Percentiles rank a stretch among this genome's conserved stretches.
These are phyloP conservation scores for Todiramphus saurophagus DNA, from an alignment of 2,113 vertebrate species.

Conservation along the genomic window DNA sequence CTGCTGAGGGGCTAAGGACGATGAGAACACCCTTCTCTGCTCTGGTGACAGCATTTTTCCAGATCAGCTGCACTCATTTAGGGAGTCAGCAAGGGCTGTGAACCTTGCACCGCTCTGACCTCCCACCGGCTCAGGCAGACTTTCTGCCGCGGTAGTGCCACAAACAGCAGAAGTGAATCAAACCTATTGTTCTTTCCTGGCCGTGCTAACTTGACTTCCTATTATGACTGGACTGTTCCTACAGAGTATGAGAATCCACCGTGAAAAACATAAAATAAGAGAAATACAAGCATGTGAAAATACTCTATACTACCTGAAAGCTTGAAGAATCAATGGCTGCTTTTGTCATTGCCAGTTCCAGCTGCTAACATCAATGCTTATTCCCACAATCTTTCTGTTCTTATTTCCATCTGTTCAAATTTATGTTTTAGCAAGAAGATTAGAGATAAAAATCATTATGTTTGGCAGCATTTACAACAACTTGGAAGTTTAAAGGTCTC, in stretches of 20 bases:
- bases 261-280: neutral
- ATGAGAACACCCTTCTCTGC: conserved; percentile 2
- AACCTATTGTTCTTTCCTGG: conserved; percentile 57
- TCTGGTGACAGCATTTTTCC: neutral
- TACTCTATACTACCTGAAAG: neutral
- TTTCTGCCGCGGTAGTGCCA: neutral
- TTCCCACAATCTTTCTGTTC: neutral
- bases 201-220: conserved; percentile 49
- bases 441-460: neutral
- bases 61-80: conserved; percentile 31
- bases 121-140: neutral
- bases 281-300: neutral
- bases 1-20: conserved; percentile 23
- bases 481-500: neutral
- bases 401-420: conserved; percentile 14
- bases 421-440: neutral
- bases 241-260: neutral
- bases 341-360: neutral
- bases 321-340: neutral
- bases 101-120: conserved; percentile 15
- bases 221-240: neutral
- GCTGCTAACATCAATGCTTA: neutral
- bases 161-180: conserved; percentile 39
- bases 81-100: conserved; percentile 2
- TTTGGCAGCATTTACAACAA: neutral